Evolutionary conservation across 2,888 invertebrate species (phyloP), one percentile per base, ranked within the genome.

Genomic region (Tuberolachnus salignus): DNA sequence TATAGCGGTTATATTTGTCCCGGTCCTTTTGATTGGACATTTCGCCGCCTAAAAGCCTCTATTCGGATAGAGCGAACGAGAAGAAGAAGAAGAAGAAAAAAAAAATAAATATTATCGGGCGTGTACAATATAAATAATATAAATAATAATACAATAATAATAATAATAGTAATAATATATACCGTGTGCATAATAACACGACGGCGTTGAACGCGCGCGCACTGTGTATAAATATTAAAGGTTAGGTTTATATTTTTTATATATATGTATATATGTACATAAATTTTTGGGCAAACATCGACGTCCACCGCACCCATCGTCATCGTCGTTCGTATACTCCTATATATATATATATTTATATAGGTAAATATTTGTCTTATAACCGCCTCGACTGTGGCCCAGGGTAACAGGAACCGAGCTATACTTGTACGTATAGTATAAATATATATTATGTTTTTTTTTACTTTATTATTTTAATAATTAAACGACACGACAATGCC

Each of bases 1-100:
- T 8, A 64, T 11, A 9, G 34, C 34, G 3, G 46, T 6, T 44
- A n/a, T 73, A 57, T 73, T 74, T 75, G 57, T 51, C 46, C 11
- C 57, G 59, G 57, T 78, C 78, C 78, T 69, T 78, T 78, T 78
- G 78, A 78, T 69, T 61, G 78, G 78, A 69, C 78, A 59, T 78
- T 69, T 78, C 59, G 78, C 78, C 78, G 78, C 78, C n/a, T 78
- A 78, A 78, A 78, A 78, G 78, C 78, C 67, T n/a, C n/a, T n/a
- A 69, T 78, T 69, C 78, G 21, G 78, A 69, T 78, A 69, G n/a
- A n/a, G n/a, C n/a, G n/a, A n/a, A n/a, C n/a, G n/a, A n/a, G n/a
- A n/a, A n/a, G n/a, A n/a, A n/a, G n/a, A n/a, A n/a, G n/a, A n/a
- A n/a, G n/a, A n/a, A n/a, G n/a, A n/a, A n/a, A n/a, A 75, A 74